Base-by-base conservation (phyloP, 2,888 invertebrate genomes). In the Chrysolina americana region DNA sequence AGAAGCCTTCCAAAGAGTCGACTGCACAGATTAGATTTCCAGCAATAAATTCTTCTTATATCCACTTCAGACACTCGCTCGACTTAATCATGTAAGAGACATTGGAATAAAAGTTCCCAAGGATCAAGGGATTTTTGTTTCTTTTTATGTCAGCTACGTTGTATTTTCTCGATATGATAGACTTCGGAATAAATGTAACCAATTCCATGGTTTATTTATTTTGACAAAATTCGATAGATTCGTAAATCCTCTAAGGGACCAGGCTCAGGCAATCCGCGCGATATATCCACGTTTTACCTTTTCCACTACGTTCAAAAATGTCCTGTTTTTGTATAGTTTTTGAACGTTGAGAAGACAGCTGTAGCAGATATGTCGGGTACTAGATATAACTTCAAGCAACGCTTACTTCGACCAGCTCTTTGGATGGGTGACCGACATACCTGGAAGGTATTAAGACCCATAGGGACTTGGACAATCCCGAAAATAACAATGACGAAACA, bases 41-140 rank as follows among this genome's bases (percentile, higher is more conserved):
- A 23, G n/a, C n/a, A 15, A 15, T 59, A 36, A 59, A 59, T 59
- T 17, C 28, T 28, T 8, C 10, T 28, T 23, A 28, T 59, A 28
- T 59, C 28, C 15, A 59, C 15, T 59, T 59, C n/a, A 59, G n/a
- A 59, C 59, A 59, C 28, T 59, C 28, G 15, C 59, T 28, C 28
- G 28, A 59, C n/a, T 59, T 2, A 59, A 59, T 59, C 17, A 23
- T 17, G 59, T 59, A 4, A 53, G 23, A 23, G 59, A 59, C 23
- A 59, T 36, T 59, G 36, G n/a, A 59, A 21, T 59, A 59, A 59
- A 36, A 59, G 28, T 36, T 59, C 59, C 36, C n/a, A 0, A 17
- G n/a, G 59, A 59, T 36, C 2, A 36, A 36, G 15, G 36, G 0
- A 59, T 15, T 36, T 28, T 59, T 59, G 59, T 59, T n/a, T 28